These are phyloP conservation scores for Heterohyrax brucei DNA, from an alignment of 2,797 vertebrate species.

Conservation along the genomic window DNA sequence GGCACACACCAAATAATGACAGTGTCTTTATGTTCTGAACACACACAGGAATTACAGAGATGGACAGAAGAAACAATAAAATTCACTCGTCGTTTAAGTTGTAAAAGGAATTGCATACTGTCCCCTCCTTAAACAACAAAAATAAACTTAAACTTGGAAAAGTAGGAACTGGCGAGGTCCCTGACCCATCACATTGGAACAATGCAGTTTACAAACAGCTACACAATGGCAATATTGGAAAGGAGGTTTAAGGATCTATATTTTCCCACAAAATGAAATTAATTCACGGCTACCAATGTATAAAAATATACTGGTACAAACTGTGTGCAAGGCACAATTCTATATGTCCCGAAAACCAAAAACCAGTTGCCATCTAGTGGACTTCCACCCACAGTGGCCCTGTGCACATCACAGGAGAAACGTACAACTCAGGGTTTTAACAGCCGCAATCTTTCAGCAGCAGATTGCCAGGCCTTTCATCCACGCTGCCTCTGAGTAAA, in stretches of 20 bases:
- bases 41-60: conserved; percentile 56
- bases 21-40: conserved; percentile 37
- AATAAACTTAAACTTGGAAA: conserved; percentile 45
- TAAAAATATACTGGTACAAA: conserved; percentile 29
- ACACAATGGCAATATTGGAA: not conserved
- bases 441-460: too few species aligned
- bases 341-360: not conserved
- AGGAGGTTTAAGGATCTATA: conserved; percentile 4
- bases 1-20: conserved; percentile 7
- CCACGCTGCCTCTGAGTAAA: too few species aligned
- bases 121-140: conserved; percentile 60
- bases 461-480: too few species aligned
- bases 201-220: conserved; percentile 38
- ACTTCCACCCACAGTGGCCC: too few species aligned
- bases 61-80: conserved; percentile 55
- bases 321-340: not conserved
- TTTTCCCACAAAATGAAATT: conserved; percentile 61
- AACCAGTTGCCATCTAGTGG: too few species aligned
- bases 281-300: conserved; percentile 44
- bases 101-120: not conserved
- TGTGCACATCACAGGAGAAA: too few species aligned
- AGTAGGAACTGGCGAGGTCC: not conserved
- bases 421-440: too few species aligned
- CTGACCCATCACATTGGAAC: not conserved
- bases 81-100: conserved; percentile 9